phyloP scores from a whole-genome alignment of 2,113 vertebrate species.

The Cacatua alba region DNA sequence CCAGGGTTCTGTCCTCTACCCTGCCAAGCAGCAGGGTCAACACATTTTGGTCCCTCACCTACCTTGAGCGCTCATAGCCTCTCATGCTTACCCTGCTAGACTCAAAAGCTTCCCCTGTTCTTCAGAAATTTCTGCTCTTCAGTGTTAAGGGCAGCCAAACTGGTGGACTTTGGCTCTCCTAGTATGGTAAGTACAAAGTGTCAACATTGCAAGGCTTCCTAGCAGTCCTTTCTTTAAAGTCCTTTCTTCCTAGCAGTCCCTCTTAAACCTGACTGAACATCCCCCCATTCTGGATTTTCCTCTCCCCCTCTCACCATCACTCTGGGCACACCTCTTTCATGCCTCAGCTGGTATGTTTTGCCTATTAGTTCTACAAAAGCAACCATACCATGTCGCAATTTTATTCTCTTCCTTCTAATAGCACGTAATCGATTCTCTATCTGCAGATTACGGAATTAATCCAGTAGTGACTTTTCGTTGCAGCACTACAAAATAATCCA shows the following conservation, averaged over 20 bases:
- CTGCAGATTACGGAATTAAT: neutral
- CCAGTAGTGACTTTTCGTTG: neutral
- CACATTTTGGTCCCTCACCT: neutral
- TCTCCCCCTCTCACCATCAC: neutral
- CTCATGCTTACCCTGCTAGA: neutral
- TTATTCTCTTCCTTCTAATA: neutral
- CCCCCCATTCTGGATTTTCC: neutral
- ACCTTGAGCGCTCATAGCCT: neutral
- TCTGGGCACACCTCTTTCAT: neutral
- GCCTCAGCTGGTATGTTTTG: neutral
- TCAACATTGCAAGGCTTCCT: neutral
- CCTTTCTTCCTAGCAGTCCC: no score
- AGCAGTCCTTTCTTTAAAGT: neutral
- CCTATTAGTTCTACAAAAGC: neutral
- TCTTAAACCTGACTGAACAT: neutral
- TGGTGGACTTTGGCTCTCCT: neutral
- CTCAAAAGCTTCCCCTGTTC: neutral
- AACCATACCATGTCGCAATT: fast-evolving
- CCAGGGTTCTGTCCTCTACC: neutral
- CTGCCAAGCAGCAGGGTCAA: neutral
- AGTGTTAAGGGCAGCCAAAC: neutral
- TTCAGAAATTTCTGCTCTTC: neutral
- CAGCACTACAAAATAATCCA: neutral
- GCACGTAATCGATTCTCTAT: neutral
- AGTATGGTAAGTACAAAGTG: neutral